Evolutionary conservation across 2,113 vertebrate genomes (phyloP).

Genomic region (Lamprotornis superbus): DNA sequence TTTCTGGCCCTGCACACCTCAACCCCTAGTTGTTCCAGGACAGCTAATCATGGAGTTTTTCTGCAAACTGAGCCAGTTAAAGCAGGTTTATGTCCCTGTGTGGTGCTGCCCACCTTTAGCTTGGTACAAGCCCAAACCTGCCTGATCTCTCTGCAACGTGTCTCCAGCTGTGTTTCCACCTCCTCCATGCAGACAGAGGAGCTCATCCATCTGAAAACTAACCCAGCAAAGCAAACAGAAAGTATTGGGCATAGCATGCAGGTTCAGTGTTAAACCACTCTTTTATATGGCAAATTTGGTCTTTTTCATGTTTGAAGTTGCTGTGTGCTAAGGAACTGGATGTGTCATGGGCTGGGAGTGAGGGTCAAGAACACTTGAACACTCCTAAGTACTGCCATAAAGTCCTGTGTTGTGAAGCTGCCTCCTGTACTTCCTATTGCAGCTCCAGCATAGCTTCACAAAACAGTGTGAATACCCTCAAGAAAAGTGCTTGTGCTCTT

Average conservation of each 20-base stretch:
- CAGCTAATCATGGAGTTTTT: not conserved
- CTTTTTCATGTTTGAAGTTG: not conserved
- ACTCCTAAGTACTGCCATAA: not conserved
- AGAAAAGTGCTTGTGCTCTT: not conserved
- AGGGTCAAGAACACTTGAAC: not conserved
- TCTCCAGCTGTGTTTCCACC: not conserved
- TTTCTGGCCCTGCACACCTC: not conserved
- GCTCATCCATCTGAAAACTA: not conserved
- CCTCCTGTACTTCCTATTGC: not conserved
- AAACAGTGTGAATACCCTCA: not conserved
- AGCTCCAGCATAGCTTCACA: not conserved
- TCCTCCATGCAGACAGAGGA: not conserved
- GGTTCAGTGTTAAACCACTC: not conserved
- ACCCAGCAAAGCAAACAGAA: not conserved
- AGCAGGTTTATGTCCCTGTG: not conserved
- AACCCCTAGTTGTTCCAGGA: not conserved
- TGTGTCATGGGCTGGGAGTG: not conserved
- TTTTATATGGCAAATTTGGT: not conserved
- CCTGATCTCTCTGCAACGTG: fast-evolving
- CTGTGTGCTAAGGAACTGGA: not conserved
- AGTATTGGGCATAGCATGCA: no score
- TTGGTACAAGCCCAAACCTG: not conserved
- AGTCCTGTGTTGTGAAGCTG: not conserved
- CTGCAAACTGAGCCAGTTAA: not conserved
- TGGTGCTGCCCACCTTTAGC: not conserved